Base-by-base conservation (phyloP, 1,140 invertebrate genomes). In the Hypothenemus hampei region DNA sequence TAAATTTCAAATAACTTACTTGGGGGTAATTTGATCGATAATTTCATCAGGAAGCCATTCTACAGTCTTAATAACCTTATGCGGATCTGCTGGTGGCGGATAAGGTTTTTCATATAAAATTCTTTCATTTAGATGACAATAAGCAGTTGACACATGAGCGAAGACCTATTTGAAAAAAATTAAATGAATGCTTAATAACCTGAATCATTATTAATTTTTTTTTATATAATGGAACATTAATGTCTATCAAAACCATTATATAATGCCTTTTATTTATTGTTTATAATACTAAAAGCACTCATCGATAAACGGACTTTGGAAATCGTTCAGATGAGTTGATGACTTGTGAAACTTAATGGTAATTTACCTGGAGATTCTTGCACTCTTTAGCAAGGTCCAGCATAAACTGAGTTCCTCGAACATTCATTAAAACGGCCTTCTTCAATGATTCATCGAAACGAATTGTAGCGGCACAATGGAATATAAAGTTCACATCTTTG, bases 51-150 rank as follows among this genome's bases (percentile, higher is more conserved):
- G 78, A 80, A 92, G 84, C 73, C 85, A 87, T 59, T 89, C 80
- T 0, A 89, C 75, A 40, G 87, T 79, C 52, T 90, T 79, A 26
- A 96, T 85, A 4, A 76, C 58, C 7, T 63, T 39, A 23, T 68
- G 57, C 82, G 93, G 89, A 48, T 87, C 77, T 41, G 88, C 77
- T 3, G 79, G 77, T 0, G 87, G 75, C 2, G 77, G 73, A 64
- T 89, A 89, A 16, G 78, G 63, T 22, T 75, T 76, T 67, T 90
- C 87, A 61, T 87, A 82, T 16, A 89, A 70, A 0, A 81, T 74
- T 0, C 73, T 68, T 56, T 85, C 77, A 19, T 85, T 78, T 59
- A 86, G 87, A 46, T 83, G 81, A 49, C 81, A 83, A 64, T 83
- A 83, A 2, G 81, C 73, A 1, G 81, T 83, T 0, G 81, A 83